Evolutionary conservation across 2,888 invertebrate genomes (phyloP).

Genomic region (Aspidapion aeneum): DNA sequence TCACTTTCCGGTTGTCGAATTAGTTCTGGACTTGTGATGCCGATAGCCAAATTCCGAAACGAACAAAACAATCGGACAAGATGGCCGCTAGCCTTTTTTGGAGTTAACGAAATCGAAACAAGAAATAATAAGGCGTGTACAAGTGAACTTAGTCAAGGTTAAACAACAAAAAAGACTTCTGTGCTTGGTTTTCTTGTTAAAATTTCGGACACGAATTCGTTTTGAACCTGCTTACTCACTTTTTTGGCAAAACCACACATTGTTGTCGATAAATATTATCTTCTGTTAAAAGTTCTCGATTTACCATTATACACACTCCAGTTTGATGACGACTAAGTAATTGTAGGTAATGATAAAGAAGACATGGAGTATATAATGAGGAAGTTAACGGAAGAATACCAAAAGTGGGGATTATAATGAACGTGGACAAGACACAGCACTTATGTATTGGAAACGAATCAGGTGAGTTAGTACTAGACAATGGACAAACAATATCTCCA

Average conservation of each 20-base stretch:
- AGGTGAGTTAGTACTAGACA: too few relatives aligned
- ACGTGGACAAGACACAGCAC: too few relatives aligned
- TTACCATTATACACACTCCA: too few relatives aligned
- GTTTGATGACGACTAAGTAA: too few relatives aligned
- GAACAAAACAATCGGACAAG: neutral
- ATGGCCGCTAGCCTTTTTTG: neutral
- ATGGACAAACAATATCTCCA: too few relatives aligned
- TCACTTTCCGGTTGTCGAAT: neutral
- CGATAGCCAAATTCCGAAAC: neutral
- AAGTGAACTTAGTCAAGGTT: conserved; percentile 26
- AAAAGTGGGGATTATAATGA: too few relatives aligned
- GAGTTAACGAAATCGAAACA: neutral
- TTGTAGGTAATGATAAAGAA: too few relatives aligned
- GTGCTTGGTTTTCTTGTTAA: neutral
- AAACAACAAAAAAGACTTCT: conserved; percentile 18
- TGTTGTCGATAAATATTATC: too few relatives aligned
- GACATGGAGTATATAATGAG: too few relatives aligned
- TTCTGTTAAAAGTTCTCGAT: too few relatives aligned
- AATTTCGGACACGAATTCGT: neutral
- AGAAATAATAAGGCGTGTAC: neutral
- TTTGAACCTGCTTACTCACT: neutral
- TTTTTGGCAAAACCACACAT: neutral
- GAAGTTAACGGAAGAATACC: too few relatives aligned
- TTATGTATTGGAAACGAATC: too few relatives aligned
- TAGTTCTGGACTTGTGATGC: neutral